Base-by-base conservation (phyloP, 1,140 invertebrate species). In the Drosophila sucinea region DNA sequence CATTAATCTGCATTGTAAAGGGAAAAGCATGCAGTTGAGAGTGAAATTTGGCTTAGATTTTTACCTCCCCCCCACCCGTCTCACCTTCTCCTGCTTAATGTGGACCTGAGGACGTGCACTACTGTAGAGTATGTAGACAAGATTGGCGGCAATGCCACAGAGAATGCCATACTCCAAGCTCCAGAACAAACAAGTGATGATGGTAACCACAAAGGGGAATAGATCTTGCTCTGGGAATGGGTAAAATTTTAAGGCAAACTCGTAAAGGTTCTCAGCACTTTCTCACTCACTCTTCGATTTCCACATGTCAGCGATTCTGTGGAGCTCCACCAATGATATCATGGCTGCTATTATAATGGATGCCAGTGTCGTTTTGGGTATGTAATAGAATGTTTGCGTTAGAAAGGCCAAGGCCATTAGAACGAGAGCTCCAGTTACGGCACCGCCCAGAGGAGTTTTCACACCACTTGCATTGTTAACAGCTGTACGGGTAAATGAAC, bases 381-480 rank as follows among this genome's bases (percentile, higher is more conserved):
- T 97, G 85, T 93, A 97, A 78, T 94, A 94, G 79, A 97, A 97
- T 17, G 94, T 95, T 4, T 94, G 94, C 1, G 96, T 96, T 5
- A 97, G 92, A 69, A 96, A 94, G 40, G 94, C 94, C 35, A 96
- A 93, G 0, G 96, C 94, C 69, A 96, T 81, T 40, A 97, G 91
- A 1, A 97, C 95, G 58, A 97, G 91, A 25, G 91, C 61, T 85
- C 95, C 96, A 11, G 96, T 96, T 29, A 96, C 93, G 23, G 98
- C 91, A 7, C 97, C 97, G n/a, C 96, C 97, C 51, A 97, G 94
- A 1, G 97, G 95, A 1, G 97, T 98, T 79, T 94, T 94, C 0
- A 98, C 98, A 17, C 98, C 98, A 79, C 97, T 98, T 35, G 96
- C 96, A 90, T 97, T 95, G 92, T 98, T 98, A 1, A 99, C 95